A percentile compares a stretch with the other conserved stretches of the same genome.
phyloP scores from a whole-genome alignment of 2,888 invertebrate genomes.

The Copidosoma aretas region DNA sequence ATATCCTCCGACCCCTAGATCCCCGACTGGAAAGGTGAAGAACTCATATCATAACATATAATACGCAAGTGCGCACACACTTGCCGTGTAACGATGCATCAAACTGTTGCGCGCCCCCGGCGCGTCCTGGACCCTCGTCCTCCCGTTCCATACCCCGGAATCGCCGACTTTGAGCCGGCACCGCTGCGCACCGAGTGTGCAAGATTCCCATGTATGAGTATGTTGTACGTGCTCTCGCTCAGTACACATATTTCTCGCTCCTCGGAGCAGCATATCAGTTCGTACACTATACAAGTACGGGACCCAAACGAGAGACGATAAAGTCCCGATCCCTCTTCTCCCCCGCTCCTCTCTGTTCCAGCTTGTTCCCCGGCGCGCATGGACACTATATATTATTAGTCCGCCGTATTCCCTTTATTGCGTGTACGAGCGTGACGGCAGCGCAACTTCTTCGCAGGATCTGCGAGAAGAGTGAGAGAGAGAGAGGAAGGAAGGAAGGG shows the following conservation, averaged over 20 bases:
- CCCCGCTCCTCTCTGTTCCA: slow-evolving; percentile 39
- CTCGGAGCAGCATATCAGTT: not conserved
- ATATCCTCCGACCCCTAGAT: too few species aligned
- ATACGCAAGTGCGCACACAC: slow-evolving; percentile 42
- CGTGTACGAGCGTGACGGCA: slow-evolving; percentile 42
- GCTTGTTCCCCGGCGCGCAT: slow-evolving; percentile 54
- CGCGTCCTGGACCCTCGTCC: slow-evolving; percentile 51
- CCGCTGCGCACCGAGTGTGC: slow-evolving; percentile 50
- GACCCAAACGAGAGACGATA: slow-evolving; percentile 59
- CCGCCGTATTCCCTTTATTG: slow-evolving; percentile 50
- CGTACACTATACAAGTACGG: too few species aligned
- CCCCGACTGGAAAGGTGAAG: slow-evolving; percentile 51
- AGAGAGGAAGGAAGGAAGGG: slow-evolving; percentile 29
- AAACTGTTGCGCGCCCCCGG: slow-evolving; percentile 62
- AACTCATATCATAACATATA: not conserved
- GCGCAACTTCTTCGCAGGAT: slow-evolving; percentile 31
- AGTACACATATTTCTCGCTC: not conserved
- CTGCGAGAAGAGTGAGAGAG: slow-evolving; percentile 14
- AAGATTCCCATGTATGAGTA: slow-evolving; percentile 56
- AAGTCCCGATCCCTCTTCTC: too few species aligned
- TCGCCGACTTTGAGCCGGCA: slow-evolving; percentile 58
- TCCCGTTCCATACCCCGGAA: slow-evolving; percentile 52
- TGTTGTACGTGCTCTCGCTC: slow-evolving; percentile 56
- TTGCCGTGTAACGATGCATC: slow-evolving; percentile 61
- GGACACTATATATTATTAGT: slow-evolving; percentile 59